Conservation (phyloP, 2,113 vertebrate genomes). For the Echinops telfairi region DNA sequence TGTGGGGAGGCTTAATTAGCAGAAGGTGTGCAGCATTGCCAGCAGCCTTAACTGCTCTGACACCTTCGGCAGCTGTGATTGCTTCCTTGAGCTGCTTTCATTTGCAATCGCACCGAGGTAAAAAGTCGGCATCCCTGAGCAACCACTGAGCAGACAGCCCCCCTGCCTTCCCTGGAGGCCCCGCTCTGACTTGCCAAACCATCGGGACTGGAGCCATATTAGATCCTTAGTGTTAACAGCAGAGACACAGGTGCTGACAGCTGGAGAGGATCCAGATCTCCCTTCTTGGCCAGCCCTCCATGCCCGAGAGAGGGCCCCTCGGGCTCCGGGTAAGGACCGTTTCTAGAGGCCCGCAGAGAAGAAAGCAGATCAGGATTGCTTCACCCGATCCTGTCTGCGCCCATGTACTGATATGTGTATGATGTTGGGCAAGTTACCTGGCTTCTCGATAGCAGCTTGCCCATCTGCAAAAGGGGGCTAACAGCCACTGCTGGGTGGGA, state of each 20-base stretch:
- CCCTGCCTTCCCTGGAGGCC: not conserved
- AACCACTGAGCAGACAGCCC: rapidly evolving
- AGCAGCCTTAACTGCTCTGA: rapidly evolving
- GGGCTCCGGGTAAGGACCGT: not conserved
- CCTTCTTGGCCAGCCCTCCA: rapidly evolving
- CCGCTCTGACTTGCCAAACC: not conserved
- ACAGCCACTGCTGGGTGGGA: not conserved
- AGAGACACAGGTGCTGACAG: not conserved
- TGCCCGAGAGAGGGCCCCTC: rapidly evolving
- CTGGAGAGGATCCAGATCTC: not conserved
- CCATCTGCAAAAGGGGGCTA: not conserved
- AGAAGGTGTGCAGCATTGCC: not conserved
- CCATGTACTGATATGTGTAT: not conserved
- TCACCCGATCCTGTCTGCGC: not conserved
- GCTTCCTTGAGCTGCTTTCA: not conserved
- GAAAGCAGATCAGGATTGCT: too few species aligned
- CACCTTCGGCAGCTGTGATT: not conserved
- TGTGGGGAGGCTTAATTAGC: not conserved
- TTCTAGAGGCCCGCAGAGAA: not conserved
- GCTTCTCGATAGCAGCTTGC: not conserved
- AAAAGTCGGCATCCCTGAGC: not conserved
- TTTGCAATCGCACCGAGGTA: constrained; percentile 9
- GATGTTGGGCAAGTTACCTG: not conserved
- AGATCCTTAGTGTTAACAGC: not conserved
- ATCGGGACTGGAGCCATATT: not conserved